phyloP scores from a whole-genome alignment of 2,888 invertebrate genomes.

The Clusia tigrina region DNA sequence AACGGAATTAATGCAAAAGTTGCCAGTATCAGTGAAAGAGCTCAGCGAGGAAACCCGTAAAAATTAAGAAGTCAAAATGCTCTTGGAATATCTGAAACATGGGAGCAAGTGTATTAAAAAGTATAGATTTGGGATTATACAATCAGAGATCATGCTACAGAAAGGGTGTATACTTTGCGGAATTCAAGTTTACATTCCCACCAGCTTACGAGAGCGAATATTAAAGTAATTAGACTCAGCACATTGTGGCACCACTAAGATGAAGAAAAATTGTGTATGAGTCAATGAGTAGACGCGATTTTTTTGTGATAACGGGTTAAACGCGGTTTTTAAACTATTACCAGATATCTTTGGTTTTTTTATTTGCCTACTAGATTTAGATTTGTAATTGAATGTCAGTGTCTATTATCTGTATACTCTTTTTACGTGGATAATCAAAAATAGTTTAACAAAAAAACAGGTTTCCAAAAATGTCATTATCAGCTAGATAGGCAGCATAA shows the following conservation, averaged over 20 bases:
- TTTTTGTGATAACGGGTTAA: too few relatives aligned
- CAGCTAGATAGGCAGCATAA: too few relatives aligned
- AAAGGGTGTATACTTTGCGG: neutral
- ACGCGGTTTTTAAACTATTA: too few relatives aligned
- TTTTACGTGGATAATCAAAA: too few relatives aligned
- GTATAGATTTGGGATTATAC: conserved; percentile 26
- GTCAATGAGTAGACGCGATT: too few relatives aligned
- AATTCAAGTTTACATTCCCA: neutral
- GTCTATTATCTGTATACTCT: too few relatives aligned
- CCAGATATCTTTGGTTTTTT: too few relatives aligned
- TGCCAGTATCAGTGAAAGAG: conserved; percentile 26
- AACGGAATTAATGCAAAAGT: conserved; percentile 22
- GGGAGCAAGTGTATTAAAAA: conserved; percentile 22
- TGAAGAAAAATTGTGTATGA: too few relatives aligned
- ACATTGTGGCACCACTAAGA: conserved; percentile 15
- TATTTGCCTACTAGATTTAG: too few relatives aligned
- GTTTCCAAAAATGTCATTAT: too few relatives aligned
- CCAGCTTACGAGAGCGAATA: neutral
- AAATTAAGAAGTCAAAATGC: conserved; percentile 26
- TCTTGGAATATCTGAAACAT: conserved; percentile 23
- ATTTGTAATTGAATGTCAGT: too few relatives aligned
- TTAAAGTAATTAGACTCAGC: neutral
- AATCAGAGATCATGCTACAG: conserved; percentile 17
- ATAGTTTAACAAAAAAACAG: too few relatives aligned
- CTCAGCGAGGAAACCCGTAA: conserved; percentile 11